Percentiles rank a stretch among this genome's conserved stretches.
These are phyloP conservation scores for Chelonia mydas DNA, from an alignment of 2,797 vertebrate species.

Conservation along the genomic window DNA sequence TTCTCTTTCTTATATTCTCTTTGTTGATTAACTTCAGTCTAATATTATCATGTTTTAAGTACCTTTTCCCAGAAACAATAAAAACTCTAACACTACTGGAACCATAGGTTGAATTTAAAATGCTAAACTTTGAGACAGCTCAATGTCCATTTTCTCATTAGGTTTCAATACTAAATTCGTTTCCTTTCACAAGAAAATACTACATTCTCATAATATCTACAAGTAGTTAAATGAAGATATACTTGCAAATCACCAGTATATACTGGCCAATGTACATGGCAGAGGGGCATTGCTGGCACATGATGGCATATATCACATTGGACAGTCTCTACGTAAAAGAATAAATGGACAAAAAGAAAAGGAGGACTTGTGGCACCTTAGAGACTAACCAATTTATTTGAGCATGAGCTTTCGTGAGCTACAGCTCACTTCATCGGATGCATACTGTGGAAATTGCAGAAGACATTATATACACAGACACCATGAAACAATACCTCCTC, in stretches of 20 bases:
- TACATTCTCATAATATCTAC: neutral
- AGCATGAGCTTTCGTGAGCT: no score
- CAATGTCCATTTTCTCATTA: constrained; percentile 58
- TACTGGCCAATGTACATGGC: no score
- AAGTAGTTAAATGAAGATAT: constrained; percentile 41
- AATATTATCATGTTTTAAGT: neutral
- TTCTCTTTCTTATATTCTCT: neutral
- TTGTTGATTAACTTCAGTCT: neutral
- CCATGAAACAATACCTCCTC: no score
- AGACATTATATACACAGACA: no score
- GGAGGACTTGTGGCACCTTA: no score
- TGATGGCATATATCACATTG: no score
- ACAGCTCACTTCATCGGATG: no score
- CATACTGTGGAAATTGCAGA: no score
- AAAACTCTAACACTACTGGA: neutral
- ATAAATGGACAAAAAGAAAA: no score
- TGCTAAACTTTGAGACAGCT: neutral
- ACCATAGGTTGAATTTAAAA: constrained; percentile 53
- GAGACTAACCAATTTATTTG: no score
- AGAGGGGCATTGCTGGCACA: no score
- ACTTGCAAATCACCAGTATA: constrained; percentile 5
- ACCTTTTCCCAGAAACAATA: neutral
- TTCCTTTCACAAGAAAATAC: constrained; percentile 7
- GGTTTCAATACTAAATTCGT: constrained; percentile 37
- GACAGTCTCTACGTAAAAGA: no score